Base-by-base conservation (phyloP, 2,113 vertebrate genomes). In the Proterorhinus semilunaris region DNA sequence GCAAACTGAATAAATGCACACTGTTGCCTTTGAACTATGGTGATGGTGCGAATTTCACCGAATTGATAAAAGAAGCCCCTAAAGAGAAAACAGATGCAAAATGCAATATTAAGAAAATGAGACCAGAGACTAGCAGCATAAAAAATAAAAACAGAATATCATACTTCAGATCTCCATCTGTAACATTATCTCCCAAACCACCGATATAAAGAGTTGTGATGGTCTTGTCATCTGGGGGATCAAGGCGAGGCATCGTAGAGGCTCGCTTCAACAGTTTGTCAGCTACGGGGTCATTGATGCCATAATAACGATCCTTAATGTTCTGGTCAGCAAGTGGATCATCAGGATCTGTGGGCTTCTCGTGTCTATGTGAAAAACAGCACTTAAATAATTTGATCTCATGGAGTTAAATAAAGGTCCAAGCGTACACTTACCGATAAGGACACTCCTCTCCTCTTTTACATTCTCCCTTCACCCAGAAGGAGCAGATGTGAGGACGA, bases 391-490 rank as follows among this genome's bases (percentile, higher is more conserved):
- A 46, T 15, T 1, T 8, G 9, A 45, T 43, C 42, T 36, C 12
- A 47, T 0, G 8, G 7, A 12, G 55, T 59, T 58, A 58, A 58
- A 58, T 1, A 36, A 27, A 10, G 7, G 42, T 36, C 10, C 27
- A 13, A 65, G 36, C 6, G 16, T 53, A 13, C 1, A 6, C 48
- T 72, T 84, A 95, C 98, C 98, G 98, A 88, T 99, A 99, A 0
- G 98, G 98, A 83, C 98, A 99, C 78, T 99, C 97, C 68, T 99
- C 98, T 59, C 97, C 98, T 93, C 98, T 93, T 88, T 98, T 97
- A 87, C 98, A 99, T 71, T 99, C 98, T 81, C 98, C 97, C 86
- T 99, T 99, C 8, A 99, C 98, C 98, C 98, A 99, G 87, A 99
- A 99, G 78, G 98, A 99, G 69, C 98, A 99, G 86, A 99, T 99